Evolutionary conservation across 2,888 invertebrate genomes (phyloP).

Genomic region (Amblyjoppa proteus): DNA sequence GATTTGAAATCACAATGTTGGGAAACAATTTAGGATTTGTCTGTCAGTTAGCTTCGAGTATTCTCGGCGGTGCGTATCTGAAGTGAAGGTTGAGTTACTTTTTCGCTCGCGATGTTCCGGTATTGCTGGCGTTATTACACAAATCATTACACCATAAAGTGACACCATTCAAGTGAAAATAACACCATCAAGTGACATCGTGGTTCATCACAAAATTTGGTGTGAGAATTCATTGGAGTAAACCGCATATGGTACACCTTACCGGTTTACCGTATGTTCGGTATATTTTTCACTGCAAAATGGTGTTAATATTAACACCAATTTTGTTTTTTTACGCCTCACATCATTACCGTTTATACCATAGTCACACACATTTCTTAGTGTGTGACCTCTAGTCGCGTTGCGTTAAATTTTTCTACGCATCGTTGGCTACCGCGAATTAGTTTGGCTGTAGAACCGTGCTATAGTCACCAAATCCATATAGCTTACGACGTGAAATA

Average conservation of each 20-base stretch:
- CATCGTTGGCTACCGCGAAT: background rate
- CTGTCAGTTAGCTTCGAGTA: background rate
- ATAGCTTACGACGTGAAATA: slow-evolving; percentile 11
- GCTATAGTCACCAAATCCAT: slow-evolving; percentile 12
- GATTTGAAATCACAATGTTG: background rate
- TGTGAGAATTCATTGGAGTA: no score
- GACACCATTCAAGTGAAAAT: background rate
- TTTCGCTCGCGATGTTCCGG: background rate
- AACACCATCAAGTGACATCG: no score
- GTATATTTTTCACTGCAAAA: no score
- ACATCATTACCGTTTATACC: no score
- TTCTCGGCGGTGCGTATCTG: background rate
- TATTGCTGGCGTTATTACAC: background rate
- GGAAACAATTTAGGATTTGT: background rate
- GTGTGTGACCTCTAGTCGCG: background rate
- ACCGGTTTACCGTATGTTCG: no score
- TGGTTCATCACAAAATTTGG: no score
- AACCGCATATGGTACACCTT: no score
- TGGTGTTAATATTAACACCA: no score
- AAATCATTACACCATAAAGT: background rate
- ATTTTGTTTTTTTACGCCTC: no score
- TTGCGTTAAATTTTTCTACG: background rate
- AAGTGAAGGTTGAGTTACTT: background rate
- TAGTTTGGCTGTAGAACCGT: background rate
- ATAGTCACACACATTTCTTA: no score